These are phyloP conservation scores for Eupeodes latifasciatus DNA, from an alignment of 2,888 invertebrate genomes.

Conservation along the genomic window DNA sequence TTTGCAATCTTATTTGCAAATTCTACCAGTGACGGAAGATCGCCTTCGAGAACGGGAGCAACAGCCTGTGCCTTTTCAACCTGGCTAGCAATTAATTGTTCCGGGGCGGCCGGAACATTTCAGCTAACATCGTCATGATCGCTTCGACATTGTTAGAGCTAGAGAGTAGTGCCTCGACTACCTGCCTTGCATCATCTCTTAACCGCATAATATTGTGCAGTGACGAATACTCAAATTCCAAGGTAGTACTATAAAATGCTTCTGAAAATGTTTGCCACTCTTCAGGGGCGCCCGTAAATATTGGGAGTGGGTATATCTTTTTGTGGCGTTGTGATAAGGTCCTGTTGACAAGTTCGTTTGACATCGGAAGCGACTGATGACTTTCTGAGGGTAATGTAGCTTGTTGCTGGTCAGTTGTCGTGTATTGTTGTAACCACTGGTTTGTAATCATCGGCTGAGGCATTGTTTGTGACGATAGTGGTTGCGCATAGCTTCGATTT, in stretches of 20 bases:
- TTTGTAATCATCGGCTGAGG: too few species aligned
- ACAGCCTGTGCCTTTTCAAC: neutral
- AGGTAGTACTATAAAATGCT: neutral
- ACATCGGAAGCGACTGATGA: neutral
- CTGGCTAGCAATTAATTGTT: neutral
- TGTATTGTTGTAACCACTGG: neutral
- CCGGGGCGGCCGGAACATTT: neutral
- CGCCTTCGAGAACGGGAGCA: neutral
- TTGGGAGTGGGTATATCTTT: too few species aligned
- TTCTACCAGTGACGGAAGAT: neutral
- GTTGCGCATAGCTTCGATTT: too few species aligned
- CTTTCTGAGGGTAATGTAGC: neutral
- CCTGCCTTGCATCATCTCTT: neutral
- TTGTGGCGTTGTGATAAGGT: too few species aligned
- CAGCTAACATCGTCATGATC: neutral
- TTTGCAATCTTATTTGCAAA: neutral
- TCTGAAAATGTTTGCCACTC: neutral
- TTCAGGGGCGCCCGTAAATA: too few species aligned
- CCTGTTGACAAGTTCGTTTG: neutral
- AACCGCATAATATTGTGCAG: constrained; percentile 12
- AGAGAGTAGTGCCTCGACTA: neutral
- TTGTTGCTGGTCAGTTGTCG: neutral
- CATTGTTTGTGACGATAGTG: too few species aligned
- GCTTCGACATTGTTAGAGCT: constrained; percentile 7
- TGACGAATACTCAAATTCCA: constrained; percentile 5